Conservation (phyloP, 2,888 invertebrate species). For the Drosophila merina region DNA sequence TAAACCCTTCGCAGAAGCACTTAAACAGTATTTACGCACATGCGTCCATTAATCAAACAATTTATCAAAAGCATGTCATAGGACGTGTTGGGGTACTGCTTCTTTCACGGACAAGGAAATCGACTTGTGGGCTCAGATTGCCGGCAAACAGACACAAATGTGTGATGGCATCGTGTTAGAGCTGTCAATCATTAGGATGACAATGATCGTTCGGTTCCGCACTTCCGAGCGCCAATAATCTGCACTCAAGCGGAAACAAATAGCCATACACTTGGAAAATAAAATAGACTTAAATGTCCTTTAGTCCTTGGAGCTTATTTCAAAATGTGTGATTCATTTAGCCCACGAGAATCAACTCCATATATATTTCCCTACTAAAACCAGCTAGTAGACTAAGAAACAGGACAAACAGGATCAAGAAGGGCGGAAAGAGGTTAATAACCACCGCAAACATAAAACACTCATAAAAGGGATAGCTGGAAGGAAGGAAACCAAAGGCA, state of each 20-base stretch:
- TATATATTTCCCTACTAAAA: constrained; percentile 34
- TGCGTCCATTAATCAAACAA: constrained; percentile 76
- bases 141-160: background rate
- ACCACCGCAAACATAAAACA: constrained; percentile 31
- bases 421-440: constrained; percentile 62
- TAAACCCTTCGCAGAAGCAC: constrained; percentile 53
- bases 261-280: constrained; percentile 18
- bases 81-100: constrained; percentile 6
- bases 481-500: background rate
- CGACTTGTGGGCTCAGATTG: constrained; percentile 47
- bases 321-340: constrained; percentile 12
- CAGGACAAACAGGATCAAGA: constrained; percentile 14
- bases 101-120: constrained; percentile 41
- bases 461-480: background rate
- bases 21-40: constrained; percentile 71
- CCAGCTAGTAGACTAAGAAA: constrained; percentile 8
- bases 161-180: constrained; percentile 10
- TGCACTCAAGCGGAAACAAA: constrained; percentile 53
- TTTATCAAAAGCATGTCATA: constrained; percentile 76
- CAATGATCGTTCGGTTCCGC: constrained; percentile 24
- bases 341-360: constrained; percentile 35
- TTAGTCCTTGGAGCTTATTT: background rate
- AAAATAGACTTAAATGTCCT: background rate
- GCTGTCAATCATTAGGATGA: constrained; percentile 37
- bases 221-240: constrained; percentile 42